phyloP scores from a whole-genome alignment of 2,113 vertebrate species.

The Numida meleagris region DNA sequence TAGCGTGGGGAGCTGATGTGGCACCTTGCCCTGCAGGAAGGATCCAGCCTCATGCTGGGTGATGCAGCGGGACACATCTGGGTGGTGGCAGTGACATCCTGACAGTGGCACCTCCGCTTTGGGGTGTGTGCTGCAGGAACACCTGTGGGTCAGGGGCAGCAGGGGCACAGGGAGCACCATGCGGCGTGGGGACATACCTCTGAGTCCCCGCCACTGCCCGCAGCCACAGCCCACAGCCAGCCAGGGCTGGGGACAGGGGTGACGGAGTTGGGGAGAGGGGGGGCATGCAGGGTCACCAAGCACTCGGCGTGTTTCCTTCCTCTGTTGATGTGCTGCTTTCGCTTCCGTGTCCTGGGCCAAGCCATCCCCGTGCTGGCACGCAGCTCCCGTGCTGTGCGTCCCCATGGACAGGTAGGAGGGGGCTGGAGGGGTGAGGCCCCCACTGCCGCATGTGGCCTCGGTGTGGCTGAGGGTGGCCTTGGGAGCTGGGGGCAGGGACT shows the following conservation, averaged over 20 bases:
- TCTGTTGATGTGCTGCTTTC: background rate
- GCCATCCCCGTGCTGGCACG: background rate
- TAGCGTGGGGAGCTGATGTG: background rate
- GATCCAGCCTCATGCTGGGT: background rate
- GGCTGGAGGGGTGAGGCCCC: background rate
- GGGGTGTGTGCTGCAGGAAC: background rate
- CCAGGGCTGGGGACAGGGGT: background rate
- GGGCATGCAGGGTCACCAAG: background rate
- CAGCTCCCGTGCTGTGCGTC: background rate
- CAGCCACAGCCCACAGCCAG: background rate
- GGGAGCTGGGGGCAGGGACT: background rate
- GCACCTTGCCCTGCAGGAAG: too few relatives aligned
- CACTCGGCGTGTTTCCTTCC: background rate
- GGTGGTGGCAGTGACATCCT: background rate
- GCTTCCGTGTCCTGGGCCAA: background rate
- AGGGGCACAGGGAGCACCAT: background rate
- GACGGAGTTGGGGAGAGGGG: background rate
- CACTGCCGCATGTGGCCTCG: background rate
- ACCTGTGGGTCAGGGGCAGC: background rate
- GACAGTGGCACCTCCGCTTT: background rate
- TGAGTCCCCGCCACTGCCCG: background rate
- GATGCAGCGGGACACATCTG: background rate
- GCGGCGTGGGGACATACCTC: background rate
- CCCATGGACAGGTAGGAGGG: background rate
- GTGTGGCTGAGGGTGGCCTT: background rate